Conservation (phyloP, 1,140 invertebrate genomes). For the Eurosta solidaginis region DNA sequence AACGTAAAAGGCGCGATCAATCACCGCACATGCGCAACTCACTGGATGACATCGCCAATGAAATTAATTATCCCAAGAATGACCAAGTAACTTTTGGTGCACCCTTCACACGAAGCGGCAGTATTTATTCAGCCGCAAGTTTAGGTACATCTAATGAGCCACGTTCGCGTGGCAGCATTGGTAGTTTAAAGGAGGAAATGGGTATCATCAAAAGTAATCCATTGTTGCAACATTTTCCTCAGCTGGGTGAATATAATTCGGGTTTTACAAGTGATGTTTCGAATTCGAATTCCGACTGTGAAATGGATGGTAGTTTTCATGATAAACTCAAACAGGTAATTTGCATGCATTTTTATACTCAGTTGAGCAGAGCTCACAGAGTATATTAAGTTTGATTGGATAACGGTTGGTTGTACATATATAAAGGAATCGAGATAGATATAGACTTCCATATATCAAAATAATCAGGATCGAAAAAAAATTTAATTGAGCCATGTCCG, state of each 20-base stretch:
- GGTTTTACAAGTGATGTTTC: conserved; percentile 58
- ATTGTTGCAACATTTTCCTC: conserved; percentile 69
- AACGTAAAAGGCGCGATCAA: conserved; percentile 56
- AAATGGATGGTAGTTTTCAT: conserved; percentile 49
- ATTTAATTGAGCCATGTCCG: no score
- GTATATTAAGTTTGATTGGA: no score
- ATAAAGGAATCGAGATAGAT: no score
- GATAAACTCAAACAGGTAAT: conserved; percentile 48
- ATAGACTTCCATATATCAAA: no score
- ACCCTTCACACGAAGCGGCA: conserved; percentile 50
- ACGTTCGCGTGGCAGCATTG: conserved; percentile 44
- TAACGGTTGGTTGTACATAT: no score
- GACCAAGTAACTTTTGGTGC: conserved; percentile 56
- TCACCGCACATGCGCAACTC: conserved; percentile 47
- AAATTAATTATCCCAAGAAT: conserved; percentile 56
- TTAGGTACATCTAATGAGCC: conserved; percentile 43
- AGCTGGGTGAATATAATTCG: conserved; percentile 62
- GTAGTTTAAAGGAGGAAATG: conserved; percentile 54
- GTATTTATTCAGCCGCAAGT: conserved; percentile 50
- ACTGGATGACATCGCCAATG: conserved; percentile 47
- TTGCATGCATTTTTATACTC: neutral
- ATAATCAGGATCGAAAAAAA: no score
- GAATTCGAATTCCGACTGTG: conserved; percentile 58
- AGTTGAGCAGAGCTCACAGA: no score
- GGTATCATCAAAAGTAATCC: conserved; percentile 78